These are phyloP conservation scores for Nomada ferruginata DNA, from an alignment of 2,888 invertebrate species.

Conservation along the genomic window DNA sequence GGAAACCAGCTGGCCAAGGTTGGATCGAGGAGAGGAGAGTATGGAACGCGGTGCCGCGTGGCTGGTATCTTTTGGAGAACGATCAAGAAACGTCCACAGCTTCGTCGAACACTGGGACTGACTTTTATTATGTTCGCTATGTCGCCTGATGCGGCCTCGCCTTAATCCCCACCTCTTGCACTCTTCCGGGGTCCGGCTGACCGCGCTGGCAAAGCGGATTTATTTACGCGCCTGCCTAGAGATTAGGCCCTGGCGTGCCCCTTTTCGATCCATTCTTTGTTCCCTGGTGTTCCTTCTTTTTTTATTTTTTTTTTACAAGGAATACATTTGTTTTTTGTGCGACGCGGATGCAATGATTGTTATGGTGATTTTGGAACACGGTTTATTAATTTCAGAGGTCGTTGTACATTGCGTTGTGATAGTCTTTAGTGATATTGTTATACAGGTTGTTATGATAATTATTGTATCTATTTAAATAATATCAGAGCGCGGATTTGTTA, in stretches of 20 bases:
- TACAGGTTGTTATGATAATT: no score
- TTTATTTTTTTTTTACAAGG: not conserved
- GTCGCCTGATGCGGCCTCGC: conserved; percentile 65
- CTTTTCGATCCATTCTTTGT: conserved; percentile 15
- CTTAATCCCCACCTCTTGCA: conserved; percentile 62
- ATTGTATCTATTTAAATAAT: no score
- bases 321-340: no score
- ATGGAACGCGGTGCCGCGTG: conserved; percentile 54
- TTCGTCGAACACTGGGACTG: conserved; percentile 39
- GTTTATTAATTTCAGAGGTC: no score
- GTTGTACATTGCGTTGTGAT: no score
- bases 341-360: no score
- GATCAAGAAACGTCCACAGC: conserved; percentile 62
- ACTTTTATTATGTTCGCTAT: conserved; percentile 67
- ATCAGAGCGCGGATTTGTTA: no score
- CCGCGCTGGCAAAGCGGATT: conserved; percentile 61
- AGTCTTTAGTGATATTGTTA: no score
- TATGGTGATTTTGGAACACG: no score
- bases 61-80: conserved; percentile 69
- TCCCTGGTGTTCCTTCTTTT: not conserved
- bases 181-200: conserved; percentile 65
- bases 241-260: conserved; percentile 3
- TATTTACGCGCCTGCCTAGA: conserved; percentile 28
- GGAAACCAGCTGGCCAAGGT: conserved; percentile 72
- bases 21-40: conserved; percentile 57